phyloP scores from a whole-genome alignment of 2,113 vertebrate species.

The Protobothrops flavoviridis region DNA sequence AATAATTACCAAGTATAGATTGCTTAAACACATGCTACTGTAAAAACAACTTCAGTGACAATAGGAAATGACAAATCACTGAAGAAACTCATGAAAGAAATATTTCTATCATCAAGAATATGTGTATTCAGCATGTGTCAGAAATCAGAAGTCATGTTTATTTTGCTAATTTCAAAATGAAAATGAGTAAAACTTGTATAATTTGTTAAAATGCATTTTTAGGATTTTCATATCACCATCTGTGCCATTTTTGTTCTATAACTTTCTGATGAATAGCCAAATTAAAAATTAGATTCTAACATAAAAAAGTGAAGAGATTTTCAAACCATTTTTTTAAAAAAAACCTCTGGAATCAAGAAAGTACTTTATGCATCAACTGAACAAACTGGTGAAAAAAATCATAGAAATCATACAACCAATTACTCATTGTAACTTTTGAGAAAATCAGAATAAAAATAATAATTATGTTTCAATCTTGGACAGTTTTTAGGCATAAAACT shows the following conservation, averaged over 20 bases:
- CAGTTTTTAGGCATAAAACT: neutral
- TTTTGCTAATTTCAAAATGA: slow-evolving; percentile 18
- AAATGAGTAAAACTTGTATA: neutral
- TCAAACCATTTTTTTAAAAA: neutral
- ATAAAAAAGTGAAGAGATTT: neutral
- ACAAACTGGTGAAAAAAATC: neutral
- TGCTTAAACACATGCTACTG: neutral
- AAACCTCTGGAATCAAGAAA: slow-evolving; percentile 6
- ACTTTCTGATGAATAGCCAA: neutral
- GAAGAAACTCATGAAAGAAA: slow-evolving; percentile 28
- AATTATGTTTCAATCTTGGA: neutral
- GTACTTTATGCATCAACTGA: neutral
- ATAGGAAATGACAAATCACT: neutral
- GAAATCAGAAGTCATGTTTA: neutral
- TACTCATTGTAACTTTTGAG: neutral
- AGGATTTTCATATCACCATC: neutral
- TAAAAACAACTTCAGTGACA: neutral
- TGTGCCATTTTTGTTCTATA: neutral
- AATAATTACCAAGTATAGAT: neutral
- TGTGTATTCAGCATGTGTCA: neutral
- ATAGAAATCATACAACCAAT: neutral
- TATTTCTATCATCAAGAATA: neutral
- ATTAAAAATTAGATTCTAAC: neutral
- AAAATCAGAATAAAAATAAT: neutral
- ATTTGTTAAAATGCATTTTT: neutral